Evolutionary conservation across 1,140 invertebrate species (phyloP).

Genomic region (Brachionus asplanchnoidis): DNA sequence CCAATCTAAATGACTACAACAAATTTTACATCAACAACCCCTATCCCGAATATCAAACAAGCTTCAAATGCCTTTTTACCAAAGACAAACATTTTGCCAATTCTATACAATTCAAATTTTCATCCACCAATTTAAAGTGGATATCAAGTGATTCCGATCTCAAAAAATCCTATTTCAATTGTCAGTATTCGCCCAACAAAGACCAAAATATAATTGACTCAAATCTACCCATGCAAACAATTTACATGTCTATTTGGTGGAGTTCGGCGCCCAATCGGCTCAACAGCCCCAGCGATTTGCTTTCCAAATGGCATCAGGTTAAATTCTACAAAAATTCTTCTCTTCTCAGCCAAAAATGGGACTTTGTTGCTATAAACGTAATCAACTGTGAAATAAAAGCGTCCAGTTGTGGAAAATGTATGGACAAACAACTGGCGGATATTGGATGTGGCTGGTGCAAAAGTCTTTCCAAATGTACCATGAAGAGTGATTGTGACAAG

Average conservation of each 20-base stretch:
- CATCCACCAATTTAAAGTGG: background rate
- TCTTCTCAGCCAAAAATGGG: background rate
- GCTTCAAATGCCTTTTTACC: slow-evolving; percentile 4
- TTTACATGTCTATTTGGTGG: slow-evolving; percentile 34
- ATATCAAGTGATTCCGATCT: background rate
- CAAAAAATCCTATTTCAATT: slow-evolving; percentile 14
- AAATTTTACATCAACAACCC: slow-evolving; percentile 17
- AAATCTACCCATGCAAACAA: background rate
- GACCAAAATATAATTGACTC: background rate
- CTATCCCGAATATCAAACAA: slow-evolving; percentile 3
- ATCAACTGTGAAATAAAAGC: slow-evolving; percentile 39
- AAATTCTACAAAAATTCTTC: background rate
- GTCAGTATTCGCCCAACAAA: background rate
- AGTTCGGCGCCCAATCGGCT: background rate
- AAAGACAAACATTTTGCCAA: background rate
- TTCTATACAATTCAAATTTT: background rate
- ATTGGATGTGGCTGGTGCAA: slow-evolving; percentile 35
- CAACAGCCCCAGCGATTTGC: background rate
- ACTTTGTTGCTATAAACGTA: background rate
- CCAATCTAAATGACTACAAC: background rate
- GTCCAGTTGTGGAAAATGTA: slow-evolving; percentile 34
- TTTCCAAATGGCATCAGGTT: background rate
- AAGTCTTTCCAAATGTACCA: slow-evolving; percentile 15
- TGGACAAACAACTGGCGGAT: background rate
- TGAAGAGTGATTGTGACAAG: slow-evolving; percentile 14